phyloP scores from a whole-genome alignment of 2,888 invertebrate genomes.

The Chironomus tentans region DNA sequence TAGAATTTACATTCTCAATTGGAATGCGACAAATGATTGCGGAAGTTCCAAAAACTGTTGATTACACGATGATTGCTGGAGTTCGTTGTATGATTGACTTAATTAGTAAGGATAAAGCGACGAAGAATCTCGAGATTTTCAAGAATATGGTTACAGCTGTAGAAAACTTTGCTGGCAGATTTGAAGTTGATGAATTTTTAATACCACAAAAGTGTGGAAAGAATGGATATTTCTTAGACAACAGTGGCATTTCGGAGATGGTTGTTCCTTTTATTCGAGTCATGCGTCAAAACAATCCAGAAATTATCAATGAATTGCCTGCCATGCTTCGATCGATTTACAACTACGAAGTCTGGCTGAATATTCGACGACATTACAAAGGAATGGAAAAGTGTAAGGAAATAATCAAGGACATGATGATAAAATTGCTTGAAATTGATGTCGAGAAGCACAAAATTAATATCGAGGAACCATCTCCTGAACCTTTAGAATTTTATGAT shows the following conservation, averaged over 20 bases:
- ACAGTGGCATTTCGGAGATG: background rate
- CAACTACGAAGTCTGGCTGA: background rate
- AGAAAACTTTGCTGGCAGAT: background rate
- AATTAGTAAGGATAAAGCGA: background rate
- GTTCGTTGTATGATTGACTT: background rate
- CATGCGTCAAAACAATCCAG: background rate
- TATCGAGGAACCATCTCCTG: background rate
- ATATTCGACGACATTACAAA: background rate
- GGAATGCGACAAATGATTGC: constrained; percentile 7
- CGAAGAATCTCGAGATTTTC: background rate
- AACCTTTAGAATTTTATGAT: background rate
- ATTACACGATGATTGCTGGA: background rate
- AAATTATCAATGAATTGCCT: background rate
- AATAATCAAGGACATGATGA: background rate
- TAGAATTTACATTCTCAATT: background rate
- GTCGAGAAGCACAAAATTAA: background rate
- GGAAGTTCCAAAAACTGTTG: background rate
- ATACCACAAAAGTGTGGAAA: background rate
- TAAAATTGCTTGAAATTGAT: background rate
- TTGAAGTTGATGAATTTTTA: background rate
- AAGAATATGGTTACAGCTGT: background rate
- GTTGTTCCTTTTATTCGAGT: background rate
- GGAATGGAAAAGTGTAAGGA: background rate
- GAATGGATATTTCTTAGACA: background rate
- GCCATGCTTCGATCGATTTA: background rate